Conservation (phyloP, 2,797 vertebrate species). For the Hemibagrus guttatus region DNA sequence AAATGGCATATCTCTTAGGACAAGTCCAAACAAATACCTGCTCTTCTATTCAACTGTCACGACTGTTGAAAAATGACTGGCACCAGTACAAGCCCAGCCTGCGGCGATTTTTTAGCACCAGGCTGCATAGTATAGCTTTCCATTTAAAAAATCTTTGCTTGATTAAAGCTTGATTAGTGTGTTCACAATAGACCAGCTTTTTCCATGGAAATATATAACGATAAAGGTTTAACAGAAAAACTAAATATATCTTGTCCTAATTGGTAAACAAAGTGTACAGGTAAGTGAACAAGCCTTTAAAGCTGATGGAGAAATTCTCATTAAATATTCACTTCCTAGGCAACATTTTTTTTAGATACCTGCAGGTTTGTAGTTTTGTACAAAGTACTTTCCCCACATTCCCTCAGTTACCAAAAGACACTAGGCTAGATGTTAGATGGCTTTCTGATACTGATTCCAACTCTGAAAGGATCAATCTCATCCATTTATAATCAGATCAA, state of each 20-base stretch:
- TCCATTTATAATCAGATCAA: too few relatives aligned
- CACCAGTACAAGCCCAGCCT: not conserved
- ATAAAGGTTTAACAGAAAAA: not conserved
- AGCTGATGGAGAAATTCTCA: not conserved
- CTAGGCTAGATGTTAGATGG: too few relatives aligned
- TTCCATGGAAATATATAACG: not conserved
- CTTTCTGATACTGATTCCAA: too few relatives aligned
- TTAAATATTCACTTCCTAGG: too few relatives aligned
- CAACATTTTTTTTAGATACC: too few relatives aligned
- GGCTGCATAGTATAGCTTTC: not conserved
- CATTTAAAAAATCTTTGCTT: not conserved
- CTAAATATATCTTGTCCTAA: not conserved
- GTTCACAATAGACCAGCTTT: not conserved
- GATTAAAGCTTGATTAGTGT: too few relatives aligned
- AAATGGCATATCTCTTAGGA: not conserved
- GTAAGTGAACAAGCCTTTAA: not conserved
- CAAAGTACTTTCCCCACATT: too few relatives aligned
- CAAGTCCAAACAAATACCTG: constrained; percentile 13
- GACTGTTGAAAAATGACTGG: not conserved
- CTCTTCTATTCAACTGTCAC: not conserved
- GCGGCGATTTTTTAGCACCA: not conserved
- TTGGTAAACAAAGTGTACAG: not conserved
- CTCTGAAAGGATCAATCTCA: too few relatives aligned
- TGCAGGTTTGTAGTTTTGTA: too few relatives aligned
- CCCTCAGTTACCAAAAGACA: too few relatives aligned